Evolutionary conservation across 1,140 invertebrate genomes (phyloP).

Genomic region (Zaprionus kolodkinae): DNA sequence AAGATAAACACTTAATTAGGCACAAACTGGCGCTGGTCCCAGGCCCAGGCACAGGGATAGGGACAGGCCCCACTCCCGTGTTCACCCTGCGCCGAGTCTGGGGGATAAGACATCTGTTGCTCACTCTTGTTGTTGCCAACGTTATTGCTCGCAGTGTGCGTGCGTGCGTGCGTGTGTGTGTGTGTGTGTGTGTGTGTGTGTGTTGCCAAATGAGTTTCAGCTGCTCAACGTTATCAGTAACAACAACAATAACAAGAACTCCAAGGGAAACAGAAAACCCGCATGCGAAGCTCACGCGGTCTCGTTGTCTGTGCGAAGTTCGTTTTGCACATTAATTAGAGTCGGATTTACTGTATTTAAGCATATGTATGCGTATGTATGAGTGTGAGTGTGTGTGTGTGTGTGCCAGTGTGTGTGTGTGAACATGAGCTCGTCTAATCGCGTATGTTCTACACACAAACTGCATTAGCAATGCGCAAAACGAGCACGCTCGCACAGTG

Average conservation of each 20-base stretch:
- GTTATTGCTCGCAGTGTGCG: conserved; percentile 27
- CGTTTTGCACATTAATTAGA: conserved; percentile 67
- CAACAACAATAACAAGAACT: neutral
- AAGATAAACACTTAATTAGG: conserved; percentile 73
- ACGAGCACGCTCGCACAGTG: neutral
- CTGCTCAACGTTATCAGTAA: conserved; percentile 28
- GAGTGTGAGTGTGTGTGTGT: conserved; percentile 18
- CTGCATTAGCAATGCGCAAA: conserved; percentile 56
- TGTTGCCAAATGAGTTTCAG: conserved; percentile 40
- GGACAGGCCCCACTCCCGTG: neutral
- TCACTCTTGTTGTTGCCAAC: conserved; percentile 34
- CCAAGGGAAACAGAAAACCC: conserved; percentile 17
- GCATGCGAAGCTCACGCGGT: conserved; percentile 18
- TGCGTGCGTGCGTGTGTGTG: neutral
- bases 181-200: conserved; percentile 1
- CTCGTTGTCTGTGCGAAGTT: conserved; percentile 6
- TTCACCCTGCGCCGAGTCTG: neutral
- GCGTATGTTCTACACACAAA: conserved; percentile 48
- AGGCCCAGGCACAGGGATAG: conserved; percentile 16
- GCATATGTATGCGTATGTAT: neutral
- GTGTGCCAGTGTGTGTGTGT: conserved; percentile 29
- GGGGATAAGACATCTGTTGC: conserved; percentile 37
- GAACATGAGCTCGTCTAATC: conserved; percentile 8
- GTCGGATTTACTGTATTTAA: conserved; percentile 48
- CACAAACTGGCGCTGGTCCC: conserved; percentile 33